Base-by-base conservation (phyloP, 2,888 invertebrate genomes). In the Eupithecia subumbrata region DNA sequence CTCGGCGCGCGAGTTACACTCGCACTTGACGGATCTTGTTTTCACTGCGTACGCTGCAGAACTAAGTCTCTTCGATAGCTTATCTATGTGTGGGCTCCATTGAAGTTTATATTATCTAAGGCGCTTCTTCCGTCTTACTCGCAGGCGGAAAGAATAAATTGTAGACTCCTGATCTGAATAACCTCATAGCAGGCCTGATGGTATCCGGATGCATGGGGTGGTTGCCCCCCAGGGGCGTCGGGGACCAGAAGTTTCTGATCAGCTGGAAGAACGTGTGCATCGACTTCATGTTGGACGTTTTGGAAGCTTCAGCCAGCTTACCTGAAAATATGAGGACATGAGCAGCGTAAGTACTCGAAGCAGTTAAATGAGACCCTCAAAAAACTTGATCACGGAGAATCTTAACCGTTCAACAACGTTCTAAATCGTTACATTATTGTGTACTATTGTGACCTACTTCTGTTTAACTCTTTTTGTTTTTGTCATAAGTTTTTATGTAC, bases 221-320 rank as follows among this genome's bases (percentile, higher is more conserved):
- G 12, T 1, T 37, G n/a, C 67, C 67, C 2, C 67, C 67, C 12
- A 37, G 37, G 0, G 67, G 67, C 18, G 40, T 37, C 14, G 37
- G 66, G 9, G 67, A 67, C 34, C 67, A 40, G 14, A 63, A 30
- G 43, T 67, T 67, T 11, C 40, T 37, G 11, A 67, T 37, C 40
- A 67, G 11, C 22, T 67, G 67, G 67, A 67, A 40, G 5, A 67
- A 40, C 40, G n/a, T 67, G 43, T 37, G 67, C 67, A 67, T 67
- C 5, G 67, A n/a, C 67, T 67, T 67, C 22, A 67, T 12, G 18
- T 67, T 67, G 0, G 67, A 40, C 0, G 66, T 37, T 22, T 67
- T 12, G n/a, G 67, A 40, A 1, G 67, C 67, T 11, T 43, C 43
- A 12, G 18, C 40, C n/a, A 67, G 22, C 40, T 67, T 67, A 40